Evolutionary conservation across 2,888 invertebrate genomes (phyloP).

Genomic region (Agrotis segetum): DNA sequence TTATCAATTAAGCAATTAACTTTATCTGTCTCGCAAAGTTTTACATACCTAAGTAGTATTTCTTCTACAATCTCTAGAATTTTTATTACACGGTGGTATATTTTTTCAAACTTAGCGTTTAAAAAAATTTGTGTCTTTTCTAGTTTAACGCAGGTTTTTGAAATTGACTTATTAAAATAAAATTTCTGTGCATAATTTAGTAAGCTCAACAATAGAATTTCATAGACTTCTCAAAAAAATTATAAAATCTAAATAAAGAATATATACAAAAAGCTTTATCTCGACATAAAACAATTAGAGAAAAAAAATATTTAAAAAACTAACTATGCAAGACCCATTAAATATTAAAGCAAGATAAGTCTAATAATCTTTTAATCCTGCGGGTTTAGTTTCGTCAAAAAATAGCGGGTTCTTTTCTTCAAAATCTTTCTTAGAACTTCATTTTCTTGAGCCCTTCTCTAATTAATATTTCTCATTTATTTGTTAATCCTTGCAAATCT

Average conservation of each 20-base stretch:
- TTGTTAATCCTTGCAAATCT: conserved; percentile 13
- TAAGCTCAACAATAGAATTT: background rate
- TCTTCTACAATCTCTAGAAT: background rate
- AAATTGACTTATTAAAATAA: too few relatives aligned
- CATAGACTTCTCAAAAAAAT: background rate
- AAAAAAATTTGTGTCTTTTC: too few relatives aligned
- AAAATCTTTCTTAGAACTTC: conserved; percentile 11
- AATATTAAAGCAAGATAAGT: conserved; percentile 22
- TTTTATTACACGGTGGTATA: background rate
- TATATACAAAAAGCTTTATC: background rate
- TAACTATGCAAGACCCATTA: conserved; percentile 1
- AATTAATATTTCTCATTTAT: conserved; percentile 5
- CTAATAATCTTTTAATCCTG: conserved; percentile 17
- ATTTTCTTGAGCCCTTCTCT: conserved; percentile 16
- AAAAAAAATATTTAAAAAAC: conserved; percentile 4
- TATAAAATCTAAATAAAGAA: background rate
- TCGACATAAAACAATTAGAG: background rate
- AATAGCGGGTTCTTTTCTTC: conserved; percentile 30
- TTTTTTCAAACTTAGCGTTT: too few relatives aligned
- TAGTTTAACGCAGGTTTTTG: too few relatives aligned
- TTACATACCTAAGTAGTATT: background rate
- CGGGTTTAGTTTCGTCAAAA: conserved; percentile 15
- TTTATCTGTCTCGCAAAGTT: background rate
- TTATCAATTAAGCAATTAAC: background rate
- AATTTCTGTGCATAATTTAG: background rate